These are phyloP conservation scores for Spilogale gracilis DNA, from an alignment of 2,113 vertebrate genomes.

Conservation along the genomic window DNA sequence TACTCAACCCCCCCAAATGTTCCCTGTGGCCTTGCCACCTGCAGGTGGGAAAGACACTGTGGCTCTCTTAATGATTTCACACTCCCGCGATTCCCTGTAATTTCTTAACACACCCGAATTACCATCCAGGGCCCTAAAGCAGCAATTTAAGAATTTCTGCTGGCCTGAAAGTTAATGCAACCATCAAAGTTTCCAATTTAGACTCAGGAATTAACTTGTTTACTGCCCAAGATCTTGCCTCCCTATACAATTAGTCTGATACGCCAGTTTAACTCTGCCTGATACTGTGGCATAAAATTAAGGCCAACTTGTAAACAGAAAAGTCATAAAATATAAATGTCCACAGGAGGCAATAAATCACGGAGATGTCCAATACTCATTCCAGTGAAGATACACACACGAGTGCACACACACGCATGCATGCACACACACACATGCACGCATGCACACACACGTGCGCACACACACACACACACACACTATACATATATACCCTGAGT, in stretches of 20 bases:
- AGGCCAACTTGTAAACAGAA: constrained; percentile 14
- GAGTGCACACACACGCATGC: no score
- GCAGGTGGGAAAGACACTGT: constrained; percentile 53
- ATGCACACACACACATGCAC: neutral
- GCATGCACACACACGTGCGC: no score
- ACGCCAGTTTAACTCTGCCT: neutral
- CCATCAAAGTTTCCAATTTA: constrained; percentile 66
- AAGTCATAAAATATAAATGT: neutral
- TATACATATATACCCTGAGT: neutral
- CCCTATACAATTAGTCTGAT: constrained; percentile 59
- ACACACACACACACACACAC: neutral
- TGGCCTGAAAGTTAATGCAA: constrained; percentile 65
- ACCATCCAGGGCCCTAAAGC: constrained; percentile 50
- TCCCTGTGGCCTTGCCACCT: constrained; percentile 40
- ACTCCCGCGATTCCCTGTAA: constrained; percentile 54
- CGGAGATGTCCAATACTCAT: neutral
- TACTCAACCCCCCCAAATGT: neutral
- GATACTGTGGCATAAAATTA: constrained; percentile 52
- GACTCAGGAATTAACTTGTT: constrained; percentile 64
- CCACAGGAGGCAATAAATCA: neutral
- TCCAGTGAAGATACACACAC: neutral
- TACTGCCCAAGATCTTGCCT: constrained; percentile 52
- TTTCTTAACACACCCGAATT: constrained; percentile 63
- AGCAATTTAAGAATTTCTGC: constrained; percentile 76
- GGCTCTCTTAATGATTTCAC: constrained; percentile 62